Percentiles rank a stretch among this genome's conserved stretches.
These are phyloP conservation scores for Panurus biarmicus DNA, from an alignment of 2,113 vertebrate genomes.

Conservation along the genomic window DNA sequence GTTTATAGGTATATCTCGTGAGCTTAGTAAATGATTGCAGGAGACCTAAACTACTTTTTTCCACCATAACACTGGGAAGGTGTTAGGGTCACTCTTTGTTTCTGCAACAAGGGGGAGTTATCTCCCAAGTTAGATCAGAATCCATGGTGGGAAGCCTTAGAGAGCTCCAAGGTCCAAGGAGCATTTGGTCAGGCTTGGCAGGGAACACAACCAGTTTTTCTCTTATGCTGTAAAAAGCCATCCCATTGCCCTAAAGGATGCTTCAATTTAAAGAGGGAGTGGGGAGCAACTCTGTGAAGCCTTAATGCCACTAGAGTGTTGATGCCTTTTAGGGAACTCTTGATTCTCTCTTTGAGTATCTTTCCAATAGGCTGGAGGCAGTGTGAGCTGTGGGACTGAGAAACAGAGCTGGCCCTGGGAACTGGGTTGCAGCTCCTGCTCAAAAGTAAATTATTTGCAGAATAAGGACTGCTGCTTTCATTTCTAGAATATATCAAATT, in stretches of 20 bases:
- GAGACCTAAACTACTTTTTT: neutral
- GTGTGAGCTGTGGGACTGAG: neutral
- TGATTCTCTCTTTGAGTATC: neutral
- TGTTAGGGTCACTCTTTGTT: neutral
- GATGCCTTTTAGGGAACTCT: neutral
- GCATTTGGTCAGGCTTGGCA: neutral
- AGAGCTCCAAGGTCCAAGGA: neutral
- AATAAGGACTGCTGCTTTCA: neutral
- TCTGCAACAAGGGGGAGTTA: neutral
- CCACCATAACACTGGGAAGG: neutral
- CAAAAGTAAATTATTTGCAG: neutral
- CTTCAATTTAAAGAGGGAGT: neutral
- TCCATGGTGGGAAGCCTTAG: accelerated
- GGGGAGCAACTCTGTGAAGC: neutral
- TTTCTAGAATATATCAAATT: slow-evolving; percentile 61
- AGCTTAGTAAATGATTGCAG: neutral
- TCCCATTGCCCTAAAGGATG: neutral
- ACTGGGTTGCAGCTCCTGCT: neutral
- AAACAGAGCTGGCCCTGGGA: neutral
- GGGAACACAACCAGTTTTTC: neutral
- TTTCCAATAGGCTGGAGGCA: neutral
- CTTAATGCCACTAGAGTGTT: neutral
- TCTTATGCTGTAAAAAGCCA: neutral
- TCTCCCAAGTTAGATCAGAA: neutral
- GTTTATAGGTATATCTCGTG: neutral